Percentiles rank a stretch among this genome's conserved stretches.
These are phyloP conservation scores for Colletes collaris DNA, from an alignment of 2,888 invertebrate genomes.

Conservation along the genomic window DNA sequence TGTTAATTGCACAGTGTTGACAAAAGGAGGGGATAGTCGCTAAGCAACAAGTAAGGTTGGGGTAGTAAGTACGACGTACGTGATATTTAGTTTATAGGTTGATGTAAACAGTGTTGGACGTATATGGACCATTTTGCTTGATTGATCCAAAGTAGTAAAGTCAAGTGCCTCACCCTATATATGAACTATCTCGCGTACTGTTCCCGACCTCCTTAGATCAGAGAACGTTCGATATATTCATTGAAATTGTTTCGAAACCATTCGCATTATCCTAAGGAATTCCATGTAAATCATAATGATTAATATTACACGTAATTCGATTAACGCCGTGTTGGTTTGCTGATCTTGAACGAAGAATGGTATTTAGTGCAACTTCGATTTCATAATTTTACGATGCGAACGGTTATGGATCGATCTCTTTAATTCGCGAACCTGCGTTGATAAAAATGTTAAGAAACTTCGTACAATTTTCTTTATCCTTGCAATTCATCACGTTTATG, in stretches of 20 bases:
- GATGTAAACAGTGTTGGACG: neutral
- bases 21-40: no score
- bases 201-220: slow-evolving; percentile 33
- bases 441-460: no score
- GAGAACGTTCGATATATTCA: slow-evolving; percentile 36
- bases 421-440: neutral
- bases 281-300: slow-evolving; percentile 41
- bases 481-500: no score
- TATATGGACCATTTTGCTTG: neutral
- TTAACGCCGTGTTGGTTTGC: neutral
- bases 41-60: no score
- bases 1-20: no score
- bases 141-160: neutral
- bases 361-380: slow-evolving; percentile 15
- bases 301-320: slow-evolving; percentile 31
- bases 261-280: slow-evolving; percentile 36
- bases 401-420: neutral
- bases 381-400: slow-evolving; percentile 2
- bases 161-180: slow-evolving; percentile 4
- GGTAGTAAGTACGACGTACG: no score
- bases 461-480: no score
- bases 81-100: no score
- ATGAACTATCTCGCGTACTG: slow-evolving; percentile 3
- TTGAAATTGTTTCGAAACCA: slow-evolving; percentile 43
- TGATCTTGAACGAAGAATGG: slow-evolving; percentile 22